These are phyloP conservation scores for Salticus scenicus DNA, from an alignment of 2,888 invertebrate genomes.

Conservation along the genomic window DNA sequence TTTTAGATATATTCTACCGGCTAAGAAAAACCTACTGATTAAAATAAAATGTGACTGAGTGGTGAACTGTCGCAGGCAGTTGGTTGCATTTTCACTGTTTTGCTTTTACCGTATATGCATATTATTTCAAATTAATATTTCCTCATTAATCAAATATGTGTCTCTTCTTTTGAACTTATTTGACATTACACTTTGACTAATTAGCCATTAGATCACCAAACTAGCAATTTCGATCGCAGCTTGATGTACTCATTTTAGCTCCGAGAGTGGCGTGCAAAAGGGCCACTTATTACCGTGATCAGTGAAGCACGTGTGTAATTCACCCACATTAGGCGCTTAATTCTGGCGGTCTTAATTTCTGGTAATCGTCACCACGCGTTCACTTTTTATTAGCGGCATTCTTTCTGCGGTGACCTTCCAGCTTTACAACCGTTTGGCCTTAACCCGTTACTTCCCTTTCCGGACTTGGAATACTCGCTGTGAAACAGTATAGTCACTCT, in stretches of 20 bases:
- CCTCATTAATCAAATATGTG: too few relatives aligned
- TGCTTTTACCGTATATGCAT: too few relatives aligned
- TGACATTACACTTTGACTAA: too few relatives aligned
- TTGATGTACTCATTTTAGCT: not conserved
- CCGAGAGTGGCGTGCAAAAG: not conserved
- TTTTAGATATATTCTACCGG: too few relatives aligned
- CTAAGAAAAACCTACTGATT: too few relatives aligned
- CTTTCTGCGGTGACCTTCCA: not conserved
- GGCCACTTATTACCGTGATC: not conserved
- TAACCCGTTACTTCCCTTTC: slow-evolving; percentile 2
- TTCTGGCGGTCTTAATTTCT: not conserved
- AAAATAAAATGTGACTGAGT: too few relatives aligned
- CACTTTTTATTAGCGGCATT: not conserved
- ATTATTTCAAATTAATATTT: too few relatives aligned
- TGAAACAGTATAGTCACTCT: too few relatives aligned
- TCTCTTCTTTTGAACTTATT: too few relatives aligned
- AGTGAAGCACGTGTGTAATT: not conserved
- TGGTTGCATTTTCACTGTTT: too few relatives aligned
- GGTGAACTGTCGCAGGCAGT: too few relatives aligned
- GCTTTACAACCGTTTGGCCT: not conserved
- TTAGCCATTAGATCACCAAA: not conserved
- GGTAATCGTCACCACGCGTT: not conserved
- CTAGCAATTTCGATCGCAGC: not conserved
- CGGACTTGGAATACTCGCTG: not conserved
- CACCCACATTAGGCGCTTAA: not conserved